Conservation (phyloP, 2,888 invertebrate species). For the Dicyrtomina minuta region DNA sequence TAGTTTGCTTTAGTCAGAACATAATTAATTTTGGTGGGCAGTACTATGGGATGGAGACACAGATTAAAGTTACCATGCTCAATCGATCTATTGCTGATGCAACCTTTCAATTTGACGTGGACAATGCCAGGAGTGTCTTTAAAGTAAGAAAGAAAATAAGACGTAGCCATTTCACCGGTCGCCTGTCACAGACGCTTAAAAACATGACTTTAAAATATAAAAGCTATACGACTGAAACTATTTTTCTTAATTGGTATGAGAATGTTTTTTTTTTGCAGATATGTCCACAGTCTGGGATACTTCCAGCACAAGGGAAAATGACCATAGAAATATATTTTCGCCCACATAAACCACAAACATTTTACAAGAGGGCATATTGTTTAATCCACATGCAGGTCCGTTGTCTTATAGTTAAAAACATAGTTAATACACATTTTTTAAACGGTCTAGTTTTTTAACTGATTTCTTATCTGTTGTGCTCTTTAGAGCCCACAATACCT, state of each 20-base stretch:
- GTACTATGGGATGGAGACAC: conserved; percentile 35
- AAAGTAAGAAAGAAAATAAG: conserved; percentile 21
- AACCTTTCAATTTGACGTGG: conserved; percentile 44
- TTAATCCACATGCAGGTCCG: conserved; percentile 40
- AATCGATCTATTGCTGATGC: conserved; percentile 43
- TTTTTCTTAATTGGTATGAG: not conserved
- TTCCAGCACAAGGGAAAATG: conserved; percentile 32
- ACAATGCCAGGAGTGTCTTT: conserved; percentile 44
- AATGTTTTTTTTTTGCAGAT: conserved; percentile 26
- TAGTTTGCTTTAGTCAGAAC: conserved; percentile 42
- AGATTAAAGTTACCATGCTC: conserved; percentile 32
- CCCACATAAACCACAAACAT: conserved; percentile 42
- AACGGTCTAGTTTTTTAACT: too few species aligned
- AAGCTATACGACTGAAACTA: too few species aligned
- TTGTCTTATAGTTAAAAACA: not conserved
- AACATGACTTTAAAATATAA: too few species aligned
- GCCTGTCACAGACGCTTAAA: too few species aligned
- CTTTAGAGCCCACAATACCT: conserved; percentile 40
- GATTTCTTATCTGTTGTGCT: too few species aligned
- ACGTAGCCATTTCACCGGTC: too few species aligned
- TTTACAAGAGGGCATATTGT: conserved; percentile 45
- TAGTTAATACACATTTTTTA: not conserved
- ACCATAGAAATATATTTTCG: conserved; percentile 39
- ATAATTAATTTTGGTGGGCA: conserved; percentile 44
- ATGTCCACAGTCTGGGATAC: conserved; percentile 39